phyloP scores from a whole-genome alignment of 2,797 vertebrate species.

The Cynopterus sphinx region DNA sequence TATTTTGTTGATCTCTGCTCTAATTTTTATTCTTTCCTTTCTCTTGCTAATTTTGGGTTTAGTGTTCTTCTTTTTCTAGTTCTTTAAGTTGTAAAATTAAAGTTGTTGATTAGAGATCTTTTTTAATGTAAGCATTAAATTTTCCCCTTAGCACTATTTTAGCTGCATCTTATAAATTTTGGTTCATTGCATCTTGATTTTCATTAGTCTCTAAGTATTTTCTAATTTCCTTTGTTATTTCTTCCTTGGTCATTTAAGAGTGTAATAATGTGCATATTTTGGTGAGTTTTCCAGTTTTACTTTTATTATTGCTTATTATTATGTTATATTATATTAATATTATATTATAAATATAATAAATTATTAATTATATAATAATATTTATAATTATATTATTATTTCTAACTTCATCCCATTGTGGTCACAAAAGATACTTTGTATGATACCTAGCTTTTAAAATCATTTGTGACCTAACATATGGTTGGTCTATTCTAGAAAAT shows the following conservation, averaged over 20 bases:
- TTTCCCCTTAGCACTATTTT: neutral
- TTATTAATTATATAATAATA: no score
- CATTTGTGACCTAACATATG: neutral
- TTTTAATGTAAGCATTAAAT: neutral
- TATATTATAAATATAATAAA: no score
- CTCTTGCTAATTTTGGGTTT: neutral
- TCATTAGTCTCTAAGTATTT: neutral
- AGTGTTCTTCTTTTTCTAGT: neutral
- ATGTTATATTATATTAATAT: no score
- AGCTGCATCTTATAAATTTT: neutral
- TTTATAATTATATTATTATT: neutral
- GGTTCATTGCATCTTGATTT: neutral
- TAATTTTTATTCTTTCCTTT: neutral
- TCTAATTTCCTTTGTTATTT: neutral
- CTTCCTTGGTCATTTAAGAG: neutral
- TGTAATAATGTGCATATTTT: neutral
- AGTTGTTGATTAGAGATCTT: neutral
- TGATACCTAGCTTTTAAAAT: neutral
- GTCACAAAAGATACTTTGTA: neutral
- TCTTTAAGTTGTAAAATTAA: neutral
- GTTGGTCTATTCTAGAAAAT: neutral
- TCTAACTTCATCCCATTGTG: neutral
- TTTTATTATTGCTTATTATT: neutral
- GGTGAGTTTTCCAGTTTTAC: neutral
- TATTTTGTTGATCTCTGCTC: neutral